Evolutionary conservation across 2,797 vertebrate species (phyloP), one percentile per base, ranked within the genome.

Genomic region (Pipistrellus pipistrellus): DNA sequence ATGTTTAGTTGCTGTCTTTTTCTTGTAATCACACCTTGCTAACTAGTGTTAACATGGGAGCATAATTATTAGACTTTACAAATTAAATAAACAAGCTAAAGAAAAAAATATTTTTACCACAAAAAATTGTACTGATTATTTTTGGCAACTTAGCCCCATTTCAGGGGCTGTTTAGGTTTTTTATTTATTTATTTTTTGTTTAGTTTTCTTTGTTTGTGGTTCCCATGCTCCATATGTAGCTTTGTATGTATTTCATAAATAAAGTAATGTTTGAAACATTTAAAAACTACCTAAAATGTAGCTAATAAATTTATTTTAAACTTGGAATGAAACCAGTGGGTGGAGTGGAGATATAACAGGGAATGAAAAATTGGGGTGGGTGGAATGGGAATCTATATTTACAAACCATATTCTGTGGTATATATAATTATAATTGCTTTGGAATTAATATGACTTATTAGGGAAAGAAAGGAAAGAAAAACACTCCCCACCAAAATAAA

Each of bases 401-500:
- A 76, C 13, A 88, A 91, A 66, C 32, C 94, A 66, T 95, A 92
- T 83, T 92, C 71, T 8, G 0, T 97, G 73, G 23, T 93, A 78
- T 72, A 95, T 76, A 75, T 92, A 27, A 76, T 66, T 85, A 71
- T 81, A 96, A 85, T 86, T 96, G 95, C 73, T 85, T 96, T 80
- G 95, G 64, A 93, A 55, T 85, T 95, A 94, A 93, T 87, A 57
- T 94, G 93, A 88, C 53, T 51, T 95, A 73, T 20, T 66, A 92
- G 91, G 88, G 51, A 93, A 93, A 46, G 69, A 95, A 88, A 91
- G 75, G 72, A 68, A 87, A 57, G 55, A 90, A 80, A 93, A 77
- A 72, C 55, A 95, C 59, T 85, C 94, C 96, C 94, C 84, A 27
- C 86, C 92, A 93, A 94, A 90, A 82, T 96, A 93, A 96, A 94